These are phyloP conservation scores for Drosophila simulans DNA, from an alignment of 1,140 invertebrate species.

Conservation along the genomic window DNA sequence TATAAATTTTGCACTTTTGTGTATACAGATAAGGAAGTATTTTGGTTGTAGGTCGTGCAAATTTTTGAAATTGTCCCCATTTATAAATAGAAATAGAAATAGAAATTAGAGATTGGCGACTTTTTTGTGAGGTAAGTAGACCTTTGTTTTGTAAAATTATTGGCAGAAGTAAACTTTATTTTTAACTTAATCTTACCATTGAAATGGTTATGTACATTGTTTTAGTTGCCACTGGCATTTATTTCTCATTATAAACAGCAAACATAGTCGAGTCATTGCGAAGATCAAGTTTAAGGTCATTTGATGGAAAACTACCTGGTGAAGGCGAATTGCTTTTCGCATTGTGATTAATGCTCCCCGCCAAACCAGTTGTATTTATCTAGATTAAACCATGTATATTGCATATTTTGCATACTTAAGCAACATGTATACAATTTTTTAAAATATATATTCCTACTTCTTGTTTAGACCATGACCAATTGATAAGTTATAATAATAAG, in stretches of 20 bases:
- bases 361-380: conserved; percentile 5
- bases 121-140: not conserved
- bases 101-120: not conserved
- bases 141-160: no score
- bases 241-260: not conserved
- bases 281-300: conserved; percentile 10
- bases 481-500: no score
- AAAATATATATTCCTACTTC: no score
- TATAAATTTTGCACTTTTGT: not conserved
- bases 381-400: not conserved
- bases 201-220: not conserved
- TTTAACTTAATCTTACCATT: not conserved
- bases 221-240: not conserved
- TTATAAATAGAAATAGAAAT: conserved; percentile 13
- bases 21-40: not conserved
- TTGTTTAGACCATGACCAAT: no score
- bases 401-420: no score
- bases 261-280: not conserved
- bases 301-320: conserved; percentile 4
- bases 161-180: no score
- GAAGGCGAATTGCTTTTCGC: not conserved
- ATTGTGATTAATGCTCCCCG: not conserved
- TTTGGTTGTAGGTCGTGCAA: not conserved
- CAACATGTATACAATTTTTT: no score
- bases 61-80: not conserved